Evolutionary conservation across 35 echinoderm and acorn worm species (phyloP), one percentile per base, ranked within the genome.

Genomic region (Apostichopus californicus): DNA sequence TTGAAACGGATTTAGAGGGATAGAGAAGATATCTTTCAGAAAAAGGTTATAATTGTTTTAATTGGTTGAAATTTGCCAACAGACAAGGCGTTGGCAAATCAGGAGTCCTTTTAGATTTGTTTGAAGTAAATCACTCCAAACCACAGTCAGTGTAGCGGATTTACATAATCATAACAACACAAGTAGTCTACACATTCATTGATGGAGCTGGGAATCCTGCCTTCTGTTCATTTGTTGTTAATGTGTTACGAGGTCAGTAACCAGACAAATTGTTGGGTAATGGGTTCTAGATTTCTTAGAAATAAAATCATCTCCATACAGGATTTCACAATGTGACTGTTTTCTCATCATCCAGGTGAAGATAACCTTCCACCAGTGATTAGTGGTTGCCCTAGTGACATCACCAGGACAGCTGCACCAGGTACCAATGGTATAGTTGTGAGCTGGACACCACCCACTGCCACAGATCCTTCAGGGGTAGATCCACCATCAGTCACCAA

Each of bases 361-460:
- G 71, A 73, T 6, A 17, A 17, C 71, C 14, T 73, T 73, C 71
- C 71, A n/a, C 71, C 71, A 73, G 71, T 73, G 6, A 73, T 73
- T 5, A 73, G 6, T 73, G 71, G 71, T 73, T 73, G 71, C 20
- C 71, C 71, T n/a, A 22, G 17, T 73, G 71, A 73, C 71, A 73
- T 73, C 71, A 73, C 71, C 71, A 17, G 34, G 34, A 55, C 64
- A 46, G 64, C 26, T 0, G 18, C 71, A 55, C 87, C 71, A 13
- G 88, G 71, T 5, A 56, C 6, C 8, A 10, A 21, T 57, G 88
- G 72, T 54, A 10, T 34, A 18, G 66, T 14, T 12, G 88, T 90
- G 24, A 90, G 70, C 58, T 90, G 88, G 88, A 56, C 52, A 78
- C 7, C 68, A 78, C 86, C 86, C 18, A 88, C 65, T 25, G 86